phyloP scores from a whole-genome alignment of 1,140 invertebrate genomes.

The Euborellia annulipes region DNA sequence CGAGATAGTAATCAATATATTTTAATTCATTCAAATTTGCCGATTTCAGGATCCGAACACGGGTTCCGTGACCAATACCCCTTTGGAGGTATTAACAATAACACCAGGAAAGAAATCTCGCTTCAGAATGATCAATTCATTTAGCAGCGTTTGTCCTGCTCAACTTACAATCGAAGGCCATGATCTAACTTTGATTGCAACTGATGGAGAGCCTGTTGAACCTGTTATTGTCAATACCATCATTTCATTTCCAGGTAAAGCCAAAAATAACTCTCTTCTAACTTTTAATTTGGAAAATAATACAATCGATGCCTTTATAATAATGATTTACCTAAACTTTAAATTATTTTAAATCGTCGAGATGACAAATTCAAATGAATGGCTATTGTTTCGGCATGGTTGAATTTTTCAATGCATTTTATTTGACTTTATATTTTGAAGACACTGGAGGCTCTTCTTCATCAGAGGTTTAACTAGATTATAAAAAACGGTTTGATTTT shows the following conservation, averaged over 20 bases:
- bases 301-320: too few relatives aligned
- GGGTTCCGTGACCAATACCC: slow-evolving; percentile 74
- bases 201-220: slow-evolving; percentile 73
- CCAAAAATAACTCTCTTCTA: not conserved
- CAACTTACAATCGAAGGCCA: slow-evolving; percentile 79
- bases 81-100: slow-evolving; percentile 69
- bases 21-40: too few relatives aligned
- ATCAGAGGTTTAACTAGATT: too few relatives aligned
- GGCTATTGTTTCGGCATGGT: too few relatives aligned
- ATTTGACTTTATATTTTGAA: too few relatives aligned
- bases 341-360: not conserved
- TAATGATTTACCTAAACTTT: too few relatives aligned
- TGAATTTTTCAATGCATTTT: too few relatives aligned
- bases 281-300: too few relatives aligned
- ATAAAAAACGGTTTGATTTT: too few relatives aligned
- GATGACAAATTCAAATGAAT: too few relatives aligned
- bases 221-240: slow-evolving; percentile 74
- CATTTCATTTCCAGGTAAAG: slow-evolving; percentile 72
- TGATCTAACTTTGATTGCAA: slow-evolving; percentile 60
- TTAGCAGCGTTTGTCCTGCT: slow-evolving; percentile 75
- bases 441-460: too few relatives aligned
- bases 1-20: too few relatives aligned
- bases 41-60: slow-evolving; percentile 57
- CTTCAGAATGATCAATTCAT: slow-evolving; percentile 78
- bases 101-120: slow-evolving; percentile 69